Conservation (phyloP, 2,888 invertebrate genomes). For the Micoletzkya japonica region DNA sequence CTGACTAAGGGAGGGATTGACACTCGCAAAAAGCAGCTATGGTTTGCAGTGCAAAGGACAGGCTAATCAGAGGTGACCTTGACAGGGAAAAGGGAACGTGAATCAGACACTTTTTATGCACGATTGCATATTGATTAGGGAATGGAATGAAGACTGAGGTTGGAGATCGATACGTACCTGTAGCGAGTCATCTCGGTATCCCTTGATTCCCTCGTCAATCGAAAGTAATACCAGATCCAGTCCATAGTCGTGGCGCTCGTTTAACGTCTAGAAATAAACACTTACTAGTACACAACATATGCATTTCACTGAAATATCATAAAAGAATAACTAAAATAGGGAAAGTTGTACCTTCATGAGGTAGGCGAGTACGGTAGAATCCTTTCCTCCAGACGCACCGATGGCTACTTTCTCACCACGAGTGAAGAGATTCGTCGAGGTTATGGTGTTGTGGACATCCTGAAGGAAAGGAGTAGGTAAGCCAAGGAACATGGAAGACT, state of each 20-base stretch:
- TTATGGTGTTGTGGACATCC: constrained; percentile 63
- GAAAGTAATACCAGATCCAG: constrained; percentile 86
- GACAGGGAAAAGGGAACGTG: background rate
- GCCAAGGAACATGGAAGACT: background rate
- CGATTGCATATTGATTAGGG: background rate
- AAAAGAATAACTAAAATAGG: background rate
- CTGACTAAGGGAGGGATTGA: background rate
- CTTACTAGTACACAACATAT: background rate
- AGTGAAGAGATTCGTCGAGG: constrained; percentile 49
- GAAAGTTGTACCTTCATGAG: constrained; percentile 70
- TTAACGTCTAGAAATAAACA: constrained; percentile 75
- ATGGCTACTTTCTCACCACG: constrained; percentile 60
- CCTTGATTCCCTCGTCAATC: constrained; percentile 94
- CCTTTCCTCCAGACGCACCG: constrained; percentile 68
- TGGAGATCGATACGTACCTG: no score
- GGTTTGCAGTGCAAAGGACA: background rate
- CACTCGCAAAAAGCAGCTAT: background rate
- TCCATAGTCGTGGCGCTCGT: constrained; percentile 86
- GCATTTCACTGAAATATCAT: background rate
- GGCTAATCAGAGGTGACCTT: constrained; percentile 3
- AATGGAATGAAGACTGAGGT: background rate
- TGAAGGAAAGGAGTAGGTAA: constrained; percentile 27
- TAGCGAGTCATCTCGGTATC: constrained; percentile 87
- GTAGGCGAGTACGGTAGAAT: constrained; percentile 95
- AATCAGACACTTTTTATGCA: background rate